A percentile compares a stretch with the other conserved stretches of the same genome.
These are phyloP conservation scores for Fringilla coelebs DNA, from an alignment of 2,797 vertebrate genomes.

Conservation along the genomic window DNA sequence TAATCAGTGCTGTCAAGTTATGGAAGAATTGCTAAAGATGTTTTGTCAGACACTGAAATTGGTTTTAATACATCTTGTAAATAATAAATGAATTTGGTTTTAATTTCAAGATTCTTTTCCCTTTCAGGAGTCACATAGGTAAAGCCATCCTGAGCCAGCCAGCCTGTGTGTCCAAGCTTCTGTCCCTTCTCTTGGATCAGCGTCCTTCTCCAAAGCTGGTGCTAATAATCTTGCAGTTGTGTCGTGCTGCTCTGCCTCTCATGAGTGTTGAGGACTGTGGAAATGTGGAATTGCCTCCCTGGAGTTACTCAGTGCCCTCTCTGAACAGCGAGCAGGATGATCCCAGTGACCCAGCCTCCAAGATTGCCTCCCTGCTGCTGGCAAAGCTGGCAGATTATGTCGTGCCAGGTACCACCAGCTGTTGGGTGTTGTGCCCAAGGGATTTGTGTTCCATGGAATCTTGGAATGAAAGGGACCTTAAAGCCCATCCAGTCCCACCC, in stretches of 20 bases:
- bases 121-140: slow-evolving; percentile 93
- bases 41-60: not conserved
- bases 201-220: slow-evolving; percentile 97
- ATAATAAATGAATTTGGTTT: not conserved
- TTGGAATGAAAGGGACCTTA: not conserved
- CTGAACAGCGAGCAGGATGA: slow-evolving; percentile 93
- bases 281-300: slow-evolving; percentile 93
- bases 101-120: not conserved
- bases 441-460: accelerated
- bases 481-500: not conserved
- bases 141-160: slow-evolving; percentile 98
- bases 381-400: slow-evolving; percentile 98
- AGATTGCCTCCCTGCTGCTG: slow-evolving; percentile 91
- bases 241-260: slow-evolving; percentile 92
- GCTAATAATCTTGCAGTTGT: slow-evolving; percentile 97
- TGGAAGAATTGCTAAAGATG: not conserved
- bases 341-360: slow-evolving; percentile 93
- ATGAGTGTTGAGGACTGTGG: slow-evolving; percentile 99
- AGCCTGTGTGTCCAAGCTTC: slow-evolving; percentile 96
- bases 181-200: slow-evolving; percentile 95
- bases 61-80: not conserved
- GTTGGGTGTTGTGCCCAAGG: not conserved
- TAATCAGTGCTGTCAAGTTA: not conserved
- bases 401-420: slow-evolving; percentile 85
- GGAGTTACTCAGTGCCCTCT: slow-evolving; percentile 94